Base-by-base conservation (phyloP, 2,888 invertebrate species). In the Euplexia lucipara region DNA sequence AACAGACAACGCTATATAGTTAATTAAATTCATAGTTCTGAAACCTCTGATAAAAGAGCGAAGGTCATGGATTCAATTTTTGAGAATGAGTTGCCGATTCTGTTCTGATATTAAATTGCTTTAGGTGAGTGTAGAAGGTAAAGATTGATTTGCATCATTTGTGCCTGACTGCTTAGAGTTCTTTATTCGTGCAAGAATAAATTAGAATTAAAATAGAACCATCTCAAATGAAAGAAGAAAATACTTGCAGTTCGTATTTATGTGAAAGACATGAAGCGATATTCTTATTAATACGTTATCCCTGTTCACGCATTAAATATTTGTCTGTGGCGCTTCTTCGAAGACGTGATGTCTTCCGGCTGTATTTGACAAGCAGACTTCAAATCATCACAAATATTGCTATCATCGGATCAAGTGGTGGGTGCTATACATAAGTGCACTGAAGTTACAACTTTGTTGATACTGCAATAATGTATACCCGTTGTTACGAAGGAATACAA, bases 51-150 rank as follows among this genome's bases (percentile, higher is more conserved):
- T 79, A 76, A 79, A 77, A 83, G 81, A 79, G 80, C 81, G 85
- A 88, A 89, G 88, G 89, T 87, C 85, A 84, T 67, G 48, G 73
- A 82, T 82, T 85, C 78, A 87, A 86, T 88, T 84, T 88, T 85
- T 77, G 69, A 79, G 75, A 87, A 81, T 88, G 88, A 89, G 77
- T 84, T 83, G 86, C 83, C 84, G 48, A 58, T 84, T 83, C 81
- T 16, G 65, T 51, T 51, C 32, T 70, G 39, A 59, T 72, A 78
- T 73, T 71, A 71, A 78, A 66, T 83, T 72, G 59, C 51, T 67
- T 68, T 39, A 42, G 47, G 32, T 68, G 56, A 63, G 41, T n/a
- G 30, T 41, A 45, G 44, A n/a, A n/a, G n/a, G n/a, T n/a, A n/a
- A n/a, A 54, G 59, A 70, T 81, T 70, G 61, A 66, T 63, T 69